A percentile compares a stretch with the other conserved stretches of the same genome.
Evolutionary conservation across 1,140 invertebrate species (phyloP).

Genomic region (Lethrus apterus): DNA sequence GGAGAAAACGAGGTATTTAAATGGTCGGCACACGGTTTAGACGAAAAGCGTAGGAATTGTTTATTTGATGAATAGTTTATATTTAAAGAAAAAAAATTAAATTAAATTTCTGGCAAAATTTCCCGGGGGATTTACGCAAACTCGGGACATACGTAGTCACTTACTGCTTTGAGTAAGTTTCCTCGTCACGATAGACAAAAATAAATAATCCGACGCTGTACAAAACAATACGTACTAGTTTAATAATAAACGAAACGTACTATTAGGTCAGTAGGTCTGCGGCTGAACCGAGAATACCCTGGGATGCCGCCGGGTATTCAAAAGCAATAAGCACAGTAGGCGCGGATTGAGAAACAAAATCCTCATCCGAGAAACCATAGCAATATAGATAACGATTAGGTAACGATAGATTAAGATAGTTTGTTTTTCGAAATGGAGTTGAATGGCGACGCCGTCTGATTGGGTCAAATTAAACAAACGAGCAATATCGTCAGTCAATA

Average conservation of each 20-base stretch:
- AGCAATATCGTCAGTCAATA: too few relatives aligned
- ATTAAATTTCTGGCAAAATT: constrained; percentile 35
- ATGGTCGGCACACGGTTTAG: too few relatives aligned
- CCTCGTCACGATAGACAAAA: too few relatives aligned
- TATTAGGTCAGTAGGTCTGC: constrained; percentile 19
- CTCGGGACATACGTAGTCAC: constrained; percentile 19
- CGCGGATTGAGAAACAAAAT: constrained; percentile 22
- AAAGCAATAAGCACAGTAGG: constrained; percentile 42
- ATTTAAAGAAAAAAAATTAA: constrained; percentile 23
- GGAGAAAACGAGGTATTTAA: too few relatives aligned
- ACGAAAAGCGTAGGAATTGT: too few relatives aligned
- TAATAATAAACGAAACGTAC: background rate
- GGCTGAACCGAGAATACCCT: constrained; percentile 23
- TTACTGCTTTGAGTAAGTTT: constrained; percentile 13
- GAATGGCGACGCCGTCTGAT: background rate
- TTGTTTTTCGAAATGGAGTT: background rate
- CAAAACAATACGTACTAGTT: background rate
- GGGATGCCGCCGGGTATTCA: constrained; percentile 41
- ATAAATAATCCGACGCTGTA: too few relatives aligned
- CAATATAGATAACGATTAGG: constrained; percentile 31
- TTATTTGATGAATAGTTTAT: constrained; percentile 37
- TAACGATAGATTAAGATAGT: constrained; percentile 3
- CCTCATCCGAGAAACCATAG: constrained; percentile 35
- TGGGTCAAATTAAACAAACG: too few relatives aligned
- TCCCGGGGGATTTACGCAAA: constrained; percentile 29